Base-by-base conservation (phyloP, 2,113 vertebrate species). In the Tachycineta bicolor region DNA sequence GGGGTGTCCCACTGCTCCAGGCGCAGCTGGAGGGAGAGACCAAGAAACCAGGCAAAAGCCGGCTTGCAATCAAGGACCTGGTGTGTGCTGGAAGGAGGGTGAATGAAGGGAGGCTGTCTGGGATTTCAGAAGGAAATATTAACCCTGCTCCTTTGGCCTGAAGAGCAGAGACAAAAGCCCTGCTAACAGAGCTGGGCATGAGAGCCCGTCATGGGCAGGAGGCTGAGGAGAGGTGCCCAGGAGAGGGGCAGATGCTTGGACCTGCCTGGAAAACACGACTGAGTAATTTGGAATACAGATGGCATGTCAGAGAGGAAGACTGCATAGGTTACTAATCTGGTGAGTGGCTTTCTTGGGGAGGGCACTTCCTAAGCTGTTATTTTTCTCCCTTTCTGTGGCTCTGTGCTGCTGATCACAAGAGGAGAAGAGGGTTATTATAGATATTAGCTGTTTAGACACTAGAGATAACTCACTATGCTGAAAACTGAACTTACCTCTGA, bases 401-500 rank as follows among this genome's bases (percentile, higher is more conserved):
- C 0, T 0, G 3, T 74, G 58, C 71, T 92, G 71, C 56, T 88
- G 67, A 59, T 88, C 41, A 22, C 50, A 58, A 63, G 82, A 82
- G 69, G 65, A 83, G 50, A 65, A 77, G 63, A 79, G 24, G 52
- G 67, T 86, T 90, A 88, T 95, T 78, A 64, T 15, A 88, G 52
- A 41, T 93, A 93, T 70, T 87, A 78, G 94, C 85, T 83, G 81
- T 83, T 93, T 92, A 94, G 82, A 77, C 88, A 86, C 85, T 58
- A 44, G 79, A 94, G 92, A 88, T 95, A 95, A 83, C 90, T 95
- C 82, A 93, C 47, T 88, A 23, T 83, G 88, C 79, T 9, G 79
- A 93, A 83, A 96, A 90, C 71, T 86, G 83, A 97, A 90, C 92
- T 93, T 90, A 80, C 74, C 68, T 95, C 92, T 94, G 90, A 96